phyloP scores from a whole-genome alignment of 92 coral and sea anemone genomes.

The Porites cylindrica region DNA sequence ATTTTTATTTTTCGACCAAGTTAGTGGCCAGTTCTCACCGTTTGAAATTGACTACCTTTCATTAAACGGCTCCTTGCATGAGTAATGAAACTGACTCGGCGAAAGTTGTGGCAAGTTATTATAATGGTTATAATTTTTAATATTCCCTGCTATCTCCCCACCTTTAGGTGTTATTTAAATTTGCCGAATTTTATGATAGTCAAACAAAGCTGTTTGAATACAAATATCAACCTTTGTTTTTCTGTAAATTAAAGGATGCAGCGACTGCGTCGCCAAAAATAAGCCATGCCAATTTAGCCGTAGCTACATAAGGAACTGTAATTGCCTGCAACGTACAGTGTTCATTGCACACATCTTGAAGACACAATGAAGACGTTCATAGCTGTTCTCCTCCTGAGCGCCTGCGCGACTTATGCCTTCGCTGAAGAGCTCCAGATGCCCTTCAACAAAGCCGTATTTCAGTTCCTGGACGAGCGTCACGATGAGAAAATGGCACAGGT shows the following conservation, averaged over 20 bases:
- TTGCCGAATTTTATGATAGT: too few relatives aligned
- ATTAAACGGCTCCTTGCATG: too few relatives aligned
- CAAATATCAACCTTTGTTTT: background rate
- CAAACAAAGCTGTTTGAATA: too few relatives aligned
- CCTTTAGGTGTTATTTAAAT: too few relatives aligned
- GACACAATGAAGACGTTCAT: slow-evolving; percentile 41
- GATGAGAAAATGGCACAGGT: slow-evolving; percentile 39
- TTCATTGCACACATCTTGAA: slow-evolving; percentile 24
- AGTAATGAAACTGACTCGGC: too few relatives aligned
- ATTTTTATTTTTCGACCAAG: too few relatives aligned
- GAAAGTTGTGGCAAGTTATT: too few relatives aligned
- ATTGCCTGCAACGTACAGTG: background rate
- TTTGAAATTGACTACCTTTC: too few relatives aligned
- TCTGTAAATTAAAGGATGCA: background rate
- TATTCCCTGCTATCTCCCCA: too few relatives aligned
- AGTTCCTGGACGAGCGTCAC: slow-evolving; percentile 43
- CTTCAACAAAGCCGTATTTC: slow-evolving; percentile 24
- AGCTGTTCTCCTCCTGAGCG: slow-evolving; percentile 25
- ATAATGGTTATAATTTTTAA: too few relatives aligned
- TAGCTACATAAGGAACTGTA: slow-evolving; percentile 5
- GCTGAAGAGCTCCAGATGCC: background rate
- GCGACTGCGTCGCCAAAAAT: background rate
- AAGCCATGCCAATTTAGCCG: too few relatives aligned
- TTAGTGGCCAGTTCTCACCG: too few relatives aligned
- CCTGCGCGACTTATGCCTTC: slow-evolving; percentile 22